These are phyloP conservation scores for Campoplex capitator DNA, from an alignment of 2,888 invertebrate genomes.

Conservation along the genomic window DNA sequence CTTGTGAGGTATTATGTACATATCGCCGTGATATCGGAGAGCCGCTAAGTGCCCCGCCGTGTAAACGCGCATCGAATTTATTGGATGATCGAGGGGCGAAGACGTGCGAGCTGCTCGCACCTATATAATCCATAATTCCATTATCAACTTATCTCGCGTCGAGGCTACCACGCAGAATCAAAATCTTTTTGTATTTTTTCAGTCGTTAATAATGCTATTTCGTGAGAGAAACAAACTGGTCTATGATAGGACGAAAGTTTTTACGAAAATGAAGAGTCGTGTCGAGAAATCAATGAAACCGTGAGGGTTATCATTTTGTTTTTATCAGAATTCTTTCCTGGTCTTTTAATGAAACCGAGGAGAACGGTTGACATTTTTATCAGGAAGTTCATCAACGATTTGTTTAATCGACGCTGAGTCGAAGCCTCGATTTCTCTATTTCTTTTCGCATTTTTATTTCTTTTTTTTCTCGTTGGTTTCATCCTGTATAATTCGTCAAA, in stretches of 20 bases:
- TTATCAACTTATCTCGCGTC: conserved; percentile 44
- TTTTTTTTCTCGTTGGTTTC: not conserved
- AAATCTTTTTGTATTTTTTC: not conserved
- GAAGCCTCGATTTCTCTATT: not conserved
- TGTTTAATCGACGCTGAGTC: not conserved
- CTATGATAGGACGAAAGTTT: too few relatives aligned
- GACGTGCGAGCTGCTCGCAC: conserved; percentile 49
- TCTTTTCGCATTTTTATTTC: not conserved
- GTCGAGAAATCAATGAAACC: too few relatives aligned
- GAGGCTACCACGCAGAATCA: not conserved
- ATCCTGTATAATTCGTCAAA: not conserved
- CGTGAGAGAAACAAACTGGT: too few relatives aligned
- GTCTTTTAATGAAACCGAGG: not conserved
- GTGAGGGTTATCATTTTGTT: not conserved
- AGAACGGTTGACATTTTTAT: not conserved
- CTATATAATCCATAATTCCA: conserved; percentile 56
- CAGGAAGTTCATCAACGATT: not conserved
- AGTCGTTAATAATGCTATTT: too few relatives aligned
- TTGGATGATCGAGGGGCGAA: conserved; percentile 70
- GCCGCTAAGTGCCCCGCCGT: conserved; percentile 78
- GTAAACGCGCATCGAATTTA: conserved; percentile 79
- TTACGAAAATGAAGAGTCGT: too few relatives aligned
- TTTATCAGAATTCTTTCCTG: not conserved
- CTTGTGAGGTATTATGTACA: conserved; percentile 57
- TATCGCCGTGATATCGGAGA: conserved; percentile 62